A percentile compares a stretch with the other conserved stretches of the same genome.
phyloP scores from a whole-genome alignment of 2,113 vertebrate species.

The zebrafish (Danio rerio) region DNA sequence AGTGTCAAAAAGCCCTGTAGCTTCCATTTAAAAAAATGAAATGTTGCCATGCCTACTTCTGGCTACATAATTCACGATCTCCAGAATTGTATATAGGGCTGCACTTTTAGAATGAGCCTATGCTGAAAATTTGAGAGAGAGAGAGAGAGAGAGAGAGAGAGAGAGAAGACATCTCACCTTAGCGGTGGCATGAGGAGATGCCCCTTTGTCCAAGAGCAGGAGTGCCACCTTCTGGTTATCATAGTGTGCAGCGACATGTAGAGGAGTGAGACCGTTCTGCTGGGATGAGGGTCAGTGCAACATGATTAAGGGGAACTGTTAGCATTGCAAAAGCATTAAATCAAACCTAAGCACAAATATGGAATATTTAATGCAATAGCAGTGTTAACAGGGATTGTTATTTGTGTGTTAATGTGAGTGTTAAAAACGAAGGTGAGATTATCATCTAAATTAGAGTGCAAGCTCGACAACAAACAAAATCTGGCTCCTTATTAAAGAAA shows the following conservation, averaged over 20 bases:
- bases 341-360: conserved; percentile 33
- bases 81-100: no score
- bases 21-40: no score
- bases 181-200: conserved; percentile 89
- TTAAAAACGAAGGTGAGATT: conserved; percentile 28
- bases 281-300: conserved; percentile 70
- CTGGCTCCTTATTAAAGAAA: conserved; percentile 54
- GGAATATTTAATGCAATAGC: conserved; percentile 29
- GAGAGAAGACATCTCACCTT: conserved; percentile 84
- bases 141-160: no score
- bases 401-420: no score
- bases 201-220: conserved; percentile 94
- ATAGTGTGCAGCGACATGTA: conserved; percentile 97
- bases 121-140: no score
- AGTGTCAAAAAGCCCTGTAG: no score
- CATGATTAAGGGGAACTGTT: conserved; percentile 60
- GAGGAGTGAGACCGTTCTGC: conserved; percentile 97
- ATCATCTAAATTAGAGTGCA: conserved; percentile 56
- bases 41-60: no score
- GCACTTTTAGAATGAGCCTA: no score
- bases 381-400: conserved; percentile 50
- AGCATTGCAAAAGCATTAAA: conserved; percentile 54
- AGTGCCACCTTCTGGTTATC: conserved; percentile 99
- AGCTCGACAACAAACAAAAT: conserved; percentile 43
- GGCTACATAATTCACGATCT: no score